Evolutionary conservation across 2,113 vertebrate genomes (phyloP).

Genomic region (Haplotaxodon microlepis): DNA sequence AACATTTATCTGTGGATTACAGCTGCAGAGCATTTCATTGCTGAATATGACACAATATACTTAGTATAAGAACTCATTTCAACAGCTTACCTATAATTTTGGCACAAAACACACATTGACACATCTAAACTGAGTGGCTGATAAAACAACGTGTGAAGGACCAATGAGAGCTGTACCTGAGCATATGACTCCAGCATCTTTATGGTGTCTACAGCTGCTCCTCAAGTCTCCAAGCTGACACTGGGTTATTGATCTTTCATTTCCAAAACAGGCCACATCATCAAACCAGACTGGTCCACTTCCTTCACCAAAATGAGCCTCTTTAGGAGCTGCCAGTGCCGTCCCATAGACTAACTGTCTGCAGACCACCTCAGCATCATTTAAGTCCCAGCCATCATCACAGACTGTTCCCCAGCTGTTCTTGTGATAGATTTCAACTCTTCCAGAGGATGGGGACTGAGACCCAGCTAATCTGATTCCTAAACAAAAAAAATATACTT

Average conservation of each 20-base stretch:
- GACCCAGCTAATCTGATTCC: not conserved
- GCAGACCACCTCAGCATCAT: not conserved
- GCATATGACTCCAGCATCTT: not conserved
- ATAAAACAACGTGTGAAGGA: not conserved
- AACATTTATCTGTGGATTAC: not conserved
- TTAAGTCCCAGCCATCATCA: not conserved
- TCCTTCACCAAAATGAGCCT: not conserved
- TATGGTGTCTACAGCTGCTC: not conserved
- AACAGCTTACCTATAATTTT: not conserved
- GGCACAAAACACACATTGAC: not conserved
- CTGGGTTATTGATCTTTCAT: not conserved
- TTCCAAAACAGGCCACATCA: not conserved
- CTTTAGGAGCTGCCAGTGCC: not conserved
- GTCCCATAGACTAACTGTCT: not conserved
- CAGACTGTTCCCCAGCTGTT: not conserved
- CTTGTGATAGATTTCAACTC: not conserved
- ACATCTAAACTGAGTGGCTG: not conserved
- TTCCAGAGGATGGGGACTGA: not conserved
- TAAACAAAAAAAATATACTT: not conserved
- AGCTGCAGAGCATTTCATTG: not conserved
- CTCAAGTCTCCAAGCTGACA: not conserved
- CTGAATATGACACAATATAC: not conserved
- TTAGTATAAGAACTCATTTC: not conserved
- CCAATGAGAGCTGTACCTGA: not conserved
- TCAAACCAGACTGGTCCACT: not conserved